These are phyloP conservation scores for Aldabrachelys gigantea DNA, from an alignment of 2,113 vertebrate genomes.

Conservation along the genomic window DNA sequence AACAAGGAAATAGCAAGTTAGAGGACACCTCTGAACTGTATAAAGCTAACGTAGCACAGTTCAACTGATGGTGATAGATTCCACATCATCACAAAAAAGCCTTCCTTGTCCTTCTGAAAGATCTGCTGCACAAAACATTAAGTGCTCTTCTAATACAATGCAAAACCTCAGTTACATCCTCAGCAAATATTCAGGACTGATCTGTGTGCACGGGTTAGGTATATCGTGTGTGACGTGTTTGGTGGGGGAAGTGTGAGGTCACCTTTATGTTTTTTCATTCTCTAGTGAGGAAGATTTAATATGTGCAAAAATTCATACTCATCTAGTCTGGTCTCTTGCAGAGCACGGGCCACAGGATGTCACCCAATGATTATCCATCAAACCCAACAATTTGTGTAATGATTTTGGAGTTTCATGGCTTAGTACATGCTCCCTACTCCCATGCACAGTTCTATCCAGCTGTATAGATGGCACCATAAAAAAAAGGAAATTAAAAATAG, in stretches of 20 bases:
- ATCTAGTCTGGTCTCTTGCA: background rate
- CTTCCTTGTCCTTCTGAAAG: background rate
- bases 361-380: background rate
- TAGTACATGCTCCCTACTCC: background rate
- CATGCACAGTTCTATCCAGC: background rate
- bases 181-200: background rate
- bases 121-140: background rate
- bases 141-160: background rate
- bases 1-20: background rate
- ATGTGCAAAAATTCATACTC: background rate
- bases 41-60: background rate
- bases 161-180: background rate
- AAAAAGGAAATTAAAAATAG: background rate
- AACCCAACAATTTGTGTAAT: background rate
- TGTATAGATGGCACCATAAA: background rate
- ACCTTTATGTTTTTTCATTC: background rate
- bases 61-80: background rate
- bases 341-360: background rate
- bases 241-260: background rate
- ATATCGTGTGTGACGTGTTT: background rate
- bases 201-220: background rate
- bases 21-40: background rate
- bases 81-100: background rate
- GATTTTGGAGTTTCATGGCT: background rate
- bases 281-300: background rate